Percentiles rank a stretch among this genome's conserved stretches.
These are phyloP conservation scores for Luffia ferchaultella DNA, from an alignment of 2,888 invertebrate species.

Conservation along the genomic window DNA sequence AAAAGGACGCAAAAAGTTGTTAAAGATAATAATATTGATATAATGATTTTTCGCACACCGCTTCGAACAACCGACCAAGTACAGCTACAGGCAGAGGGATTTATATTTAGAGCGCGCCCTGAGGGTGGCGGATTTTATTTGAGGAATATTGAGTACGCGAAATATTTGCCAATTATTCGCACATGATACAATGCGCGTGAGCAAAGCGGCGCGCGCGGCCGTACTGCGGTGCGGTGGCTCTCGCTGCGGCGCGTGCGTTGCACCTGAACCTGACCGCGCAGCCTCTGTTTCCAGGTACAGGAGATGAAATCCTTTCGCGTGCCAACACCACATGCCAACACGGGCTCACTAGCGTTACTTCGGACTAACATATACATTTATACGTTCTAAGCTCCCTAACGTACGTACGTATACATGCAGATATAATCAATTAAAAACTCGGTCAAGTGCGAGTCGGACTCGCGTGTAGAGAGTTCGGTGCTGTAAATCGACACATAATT, in stretches of 20 bases:
- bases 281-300: slow-evolving; percentile 29
- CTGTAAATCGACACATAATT: not conserved
- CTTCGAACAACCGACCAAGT: too few relatives aligned
- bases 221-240: slow-evolving; percentile 29
- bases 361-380: slow-evolving; percentile 12
- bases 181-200: slow-evolving; percentile 34
- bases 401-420: slow-evolving; percentile 9
- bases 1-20: too few relatives aligned
- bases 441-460: too few relatives aligned
- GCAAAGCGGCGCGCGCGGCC: slow-evolving; percentile 49
- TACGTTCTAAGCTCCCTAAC: slow-evolving; percentile 5
- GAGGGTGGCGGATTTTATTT: not conserved
- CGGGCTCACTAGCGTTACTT: slow-evolving; percentile 20
- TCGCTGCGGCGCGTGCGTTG: slow-evolving; percentile 32
- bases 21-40: too few relatives aligned
- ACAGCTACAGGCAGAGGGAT: too few relatives aligned
- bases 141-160: not conserved
- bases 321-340: slow-evolving; percentile 14
- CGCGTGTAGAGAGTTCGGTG: not conserved
- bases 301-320: slow-evolving; percentile 23
- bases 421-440: not conserved
- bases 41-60: too few relatives aligned
- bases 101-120: too few relatives aligned
- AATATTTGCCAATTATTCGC: slow-evolving; percentile 1
- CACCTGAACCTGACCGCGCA: slow-evolving; percentile 39